Base-by-base conservation (phyloP, 2,113 vertebrate species). In the Willisornis vidua region DNA sequence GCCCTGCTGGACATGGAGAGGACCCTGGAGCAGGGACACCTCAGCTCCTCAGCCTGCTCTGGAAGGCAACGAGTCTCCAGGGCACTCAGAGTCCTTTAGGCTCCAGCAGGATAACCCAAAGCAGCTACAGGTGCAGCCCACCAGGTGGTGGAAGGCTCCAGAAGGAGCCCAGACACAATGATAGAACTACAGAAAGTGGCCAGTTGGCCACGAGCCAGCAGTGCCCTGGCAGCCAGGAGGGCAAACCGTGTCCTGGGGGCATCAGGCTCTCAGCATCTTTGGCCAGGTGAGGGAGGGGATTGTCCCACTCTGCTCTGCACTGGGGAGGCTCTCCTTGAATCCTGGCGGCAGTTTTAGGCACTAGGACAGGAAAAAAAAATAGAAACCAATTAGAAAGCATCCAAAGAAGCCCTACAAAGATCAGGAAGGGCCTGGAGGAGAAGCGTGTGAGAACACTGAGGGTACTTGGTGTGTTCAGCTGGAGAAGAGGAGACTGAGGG, bases 361-460 rank as follows among this genome's bases (percentile, higher is more conserved):
- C 25, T 8, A 19, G 14, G 39, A 29, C 11, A 18, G 37, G 17
- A 43, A 10, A 41, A 6, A 37, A 37, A 26, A 2, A 4, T 16
- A 17, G 4, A 7, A 37, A 52, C 2, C 0, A 26, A 12, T 43
- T 37, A 9, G 24, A 48, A 7, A n/a, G 12, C 2, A 5, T 43
- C 37, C 17, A n/a, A 39, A 70, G 14, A 6, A 70, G 23, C 9
- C 23, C 4, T 5, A 10, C 0, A 3, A 87, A 11, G 6, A 23
- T 24, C 22, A 33, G 15, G 45, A 51, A 59, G 18, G 20, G 19
- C 14, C 2, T 1, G 23, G 52, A 58, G 12, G 15, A 22, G 59
- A 51, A 35, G 18, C 0, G 3, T 23, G 23, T 28, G n/a, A 48
- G 28, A 19, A 41, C 6, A 39, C 57, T 73, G 51, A 35, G 31